Base-by-base conservation (phyloP, 2,888 invertebrate species). In the Ecliptopera silaceata region DNA sequence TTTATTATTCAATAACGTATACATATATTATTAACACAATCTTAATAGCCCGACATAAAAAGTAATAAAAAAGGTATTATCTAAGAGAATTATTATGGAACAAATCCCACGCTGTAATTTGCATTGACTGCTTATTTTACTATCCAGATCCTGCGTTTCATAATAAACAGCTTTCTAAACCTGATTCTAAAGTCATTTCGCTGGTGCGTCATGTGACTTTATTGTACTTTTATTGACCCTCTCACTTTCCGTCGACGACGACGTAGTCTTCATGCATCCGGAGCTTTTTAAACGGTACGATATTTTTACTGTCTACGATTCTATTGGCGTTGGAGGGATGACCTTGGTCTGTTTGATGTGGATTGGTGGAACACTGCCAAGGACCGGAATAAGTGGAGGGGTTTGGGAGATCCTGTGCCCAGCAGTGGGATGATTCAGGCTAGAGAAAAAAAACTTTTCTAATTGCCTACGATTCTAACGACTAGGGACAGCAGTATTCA, bases 171-270 rank as follows among this genome's bases (percentile, higher is more conserved):
- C 74, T 74, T 74, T 74, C 74, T 69, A 72, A 69, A 64, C 55
- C 44, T 39, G 55, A 51, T 51, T 65, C 49, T 56, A 43, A 47
- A 46, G 53, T 15, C 29, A 59, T 45, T 42, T 45, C 50, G 39
- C 39, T 39, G 41, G 36, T 41, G 34, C 46, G 64, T 49, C 62
- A 65, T 61, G 59, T 64, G 66, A 63, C 63, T 69, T 61, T 60
- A 63, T 47, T 48, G 52, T 58, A 34, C 42, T 49, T 64, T 51
- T 65, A 54, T 45, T 71, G 65, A 65, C 77, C 84, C 87, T 86
- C 86, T 88, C 86, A 86, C 87, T 88, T 88, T 87, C 84, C 54
- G 59, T 53, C 74, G 75, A 77, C 67, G 70, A n/a, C n/a, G n/a
- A n/a, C 74, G 12, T 20, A 41, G 39, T 68, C 70, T 80, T 82